Evolutionary conservation across 2,113 vertebrate genomes (phyloP).

Genomic region (Narcine bancroftii): DNA sequence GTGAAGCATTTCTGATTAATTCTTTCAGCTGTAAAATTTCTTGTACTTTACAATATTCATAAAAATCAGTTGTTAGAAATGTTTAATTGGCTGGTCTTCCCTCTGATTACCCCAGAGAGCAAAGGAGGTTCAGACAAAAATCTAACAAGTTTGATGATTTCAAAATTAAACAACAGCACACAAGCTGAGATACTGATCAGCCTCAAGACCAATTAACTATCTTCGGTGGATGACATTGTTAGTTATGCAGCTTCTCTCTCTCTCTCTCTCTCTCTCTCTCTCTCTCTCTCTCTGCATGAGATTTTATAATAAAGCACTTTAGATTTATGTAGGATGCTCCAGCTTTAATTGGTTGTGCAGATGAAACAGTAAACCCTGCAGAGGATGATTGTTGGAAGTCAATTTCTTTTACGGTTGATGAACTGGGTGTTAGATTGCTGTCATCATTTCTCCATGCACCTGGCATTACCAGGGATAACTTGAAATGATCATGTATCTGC

Average conservation of each 20-base stretch:
- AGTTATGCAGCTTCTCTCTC: neutral
- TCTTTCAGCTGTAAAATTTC: neutral
- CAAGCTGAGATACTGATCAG: neutral
- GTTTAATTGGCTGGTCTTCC: neutral
- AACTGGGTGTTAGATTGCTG: neutral
- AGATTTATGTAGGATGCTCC: neutral
- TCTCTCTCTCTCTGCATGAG: neutral
- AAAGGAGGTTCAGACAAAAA: neutral
- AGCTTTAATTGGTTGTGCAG: slow-evolving; percentile 29
- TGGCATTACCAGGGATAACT: neutral
- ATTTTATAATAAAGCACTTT: neutral
- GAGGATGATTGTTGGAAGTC: neutral
- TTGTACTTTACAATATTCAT: neutral
- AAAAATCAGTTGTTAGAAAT: neutral
- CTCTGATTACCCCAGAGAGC: neutral
- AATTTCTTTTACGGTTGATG: neutral
- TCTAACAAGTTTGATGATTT: neutral
- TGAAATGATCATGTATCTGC: neutral
- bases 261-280: neutral
- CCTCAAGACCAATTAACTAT: neutral
- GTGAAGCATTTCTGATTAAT: neutral
- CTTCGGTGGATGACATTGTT: neutral
- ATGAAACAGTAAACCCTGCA: neutral
- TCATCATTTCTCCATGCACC: neutral
- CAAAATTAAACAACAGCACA: neutral